Evolutionary conservation across 1,140 invertebrate species (phyloP).

Genomic region (Pseudomyrmex concolor): DNA sequence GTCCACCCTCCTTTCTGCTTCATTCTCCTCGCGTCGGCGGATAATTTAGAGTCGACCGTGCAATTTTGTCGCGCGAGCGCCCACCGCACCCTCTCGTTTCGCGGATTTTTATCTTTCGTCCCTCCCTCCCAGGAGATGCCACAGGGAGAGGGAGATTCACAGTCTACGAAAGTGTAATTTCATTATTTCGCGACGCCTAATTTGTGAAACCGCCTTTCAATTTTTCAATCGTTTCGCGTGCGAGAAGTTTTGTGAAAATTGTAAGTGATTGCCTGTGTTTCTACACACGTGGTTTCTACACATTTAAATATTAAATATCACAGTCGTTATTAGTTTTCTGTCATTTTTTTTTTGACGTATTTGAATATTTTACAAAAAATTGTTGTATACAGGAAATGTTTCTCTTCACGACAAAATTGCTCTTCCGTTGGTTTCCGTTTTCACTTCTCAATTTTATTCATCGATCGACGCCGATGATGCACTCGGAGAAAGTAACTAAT

Average conservation of each 20-base stretch:
- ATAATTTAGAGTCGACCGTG: conserved; percentile 42
- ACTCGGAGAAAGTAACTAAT: conserved; percentile 75
- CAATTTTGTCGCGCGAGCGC: conserved; percentile 48
- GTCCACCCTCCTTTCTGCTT: conserved; percentile 30
- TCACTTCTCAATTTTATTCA: background rate
- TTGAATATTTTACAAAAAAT: background rate
- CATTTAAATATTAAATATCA: too few relatives aligned
- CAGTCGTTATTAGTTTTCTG: too few relatives aligned
- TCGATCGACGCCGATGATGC: background rate
- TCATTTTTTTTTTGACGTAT: background rate
- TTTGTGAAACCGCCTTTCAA: conserved; percentile 35
- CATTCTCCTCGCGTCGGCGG: conserved; percentile 23
- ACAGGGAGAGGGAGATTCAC: conserved; percentile 5
- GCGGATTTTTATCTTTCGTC: conserved; percentile 17
- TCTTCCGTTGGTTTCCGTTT: background rate
- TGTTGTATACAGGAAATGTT: background rate
- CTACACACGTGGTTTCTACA: too few relatives aligned
- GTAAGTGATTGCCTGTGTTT: background rate
- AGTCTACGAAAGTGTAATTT: conserved; percentile 3
- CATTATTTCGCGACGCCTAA: conserved; percentile 30
- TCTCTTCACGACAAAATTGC: too few relatives aligned
- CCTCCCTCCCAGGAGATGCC: background rate
- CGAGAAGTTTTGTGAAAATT: background rate
- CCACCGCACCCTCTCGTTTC: background rate
- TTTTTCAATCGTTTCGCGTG: background rate